phyloP scores from a whole-genome alignment of 1,140 invertebrate genomes.

The Macrobrachium rosenbergii region DNA sequence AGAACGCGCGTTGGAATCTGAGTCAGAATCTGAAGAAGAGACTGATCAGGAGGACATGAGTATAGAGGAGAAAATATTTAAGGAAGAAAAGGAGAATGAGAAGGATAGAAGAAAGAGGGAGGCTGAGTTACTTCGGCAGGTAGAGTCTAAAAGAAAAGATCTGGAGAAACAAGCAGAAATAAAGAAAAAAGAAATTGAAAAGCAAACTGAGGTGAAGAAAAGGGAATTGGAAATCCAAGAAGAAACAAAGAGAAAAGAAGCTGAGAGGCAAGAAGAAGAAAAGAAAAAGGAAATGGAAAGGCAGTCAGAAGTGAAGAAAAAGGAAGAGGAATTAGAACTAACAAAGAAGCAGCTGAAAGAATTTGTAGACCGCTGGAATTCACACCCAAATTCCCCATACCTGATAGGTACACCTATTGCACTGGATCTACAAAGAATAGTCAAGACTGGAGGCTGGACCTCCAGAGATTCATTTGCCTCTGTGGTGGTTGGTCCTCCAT shows the following conservation, averaged over 20 bases:
- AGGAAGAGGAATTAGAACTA: conserved; percentile 78
- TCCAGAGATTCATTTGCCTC: conserved; percentile 69
- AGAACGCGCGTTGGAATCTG: conserved; percentile 10
- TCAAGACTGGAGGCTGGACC: background rate
- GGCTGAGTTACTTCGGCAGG: background rate
- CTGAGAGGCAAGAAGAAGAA: background rate
- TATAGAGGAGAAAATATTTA: conserved; percentile 10
- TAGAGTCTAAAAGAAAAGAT: background rate
- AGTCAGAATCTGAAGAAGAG: conserved; percentile 21
- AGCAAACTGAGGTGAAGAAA: conserved; percentile 7
- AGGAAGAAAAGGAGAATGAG: conserved; percentile 25
- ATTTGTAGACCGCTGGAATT: conserved; percentile 90
- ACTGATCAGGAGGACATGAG: conserved; percentile 8
- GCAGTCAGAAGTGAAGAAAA: conserved; percentile 2
- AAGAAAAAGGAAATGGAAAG: background rate
- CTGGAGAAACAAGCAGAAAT: conserved; percentile 86
- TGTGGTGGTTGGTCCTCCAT: conserved; percentile 79
- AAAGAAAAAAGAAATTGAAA: conserved; percentile 80
- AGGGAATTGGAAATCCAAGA: background rate
- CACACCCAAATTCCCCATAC: conserved; percentile 87
- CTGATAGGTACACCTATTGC: conserved; percentile 76
- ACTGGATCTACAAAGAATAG: conserved; percentile 16
- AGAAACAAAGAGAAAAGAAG: conserved; percentile 11
- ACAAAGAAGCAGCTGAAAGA: conserved; percentile 87
- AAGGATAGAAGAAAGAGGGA: background rate